A percentile compares a stretch with the other conserved stretches of the same genome.
These are phyloP conservation scores for Labrus mixtus DNA, from an alignment of 2,113 vertebrate genomes.

Conservation along the genomic window DNA sequence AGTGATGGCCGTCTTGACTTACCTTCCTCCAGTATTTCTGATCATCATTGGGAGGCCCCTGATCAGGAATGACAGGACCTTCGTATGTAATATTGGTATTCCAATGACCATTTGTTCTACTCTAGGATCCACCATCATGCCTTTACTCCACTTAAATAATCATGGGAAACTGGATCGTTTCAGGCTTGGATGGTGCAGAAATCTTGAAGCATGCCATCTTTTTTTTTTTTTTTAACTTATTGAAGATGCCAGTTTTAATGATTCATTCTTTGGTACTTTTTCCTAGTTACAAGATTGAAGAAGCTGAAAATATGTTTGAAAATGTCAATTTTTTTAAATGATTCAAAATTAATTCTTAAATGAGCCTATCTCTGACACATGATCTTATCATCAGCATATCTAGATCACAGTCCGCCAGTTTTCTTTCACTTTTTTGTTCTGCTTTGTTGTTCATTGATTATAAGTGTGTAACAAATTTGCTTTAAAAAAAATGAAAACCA, in stretches of 20 bases:
- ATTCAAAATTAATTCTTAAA: no score
- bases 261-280: no score
- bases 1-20: slow-evolving; percentile 48
- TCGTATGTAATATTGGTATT: background rate
- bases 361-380: no score
- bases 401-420: no score
- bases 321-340: no score
- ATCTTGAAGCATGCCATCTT: background rate
- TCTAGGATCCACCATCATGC: slow-evolving; percentile 57
- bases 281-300: no score
- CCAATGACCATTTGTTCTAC: slow-evolving; percentile 8
- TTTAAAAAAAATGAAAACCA: no score
- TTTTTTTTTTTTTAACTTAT: no score
- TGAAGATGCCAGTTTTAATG: no score
- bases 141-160: slow-evolving; percentile 58
- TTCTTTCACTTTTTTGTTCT: background rate
- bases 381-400: no score
- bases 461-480: no score
- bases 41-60: fast-evolving
- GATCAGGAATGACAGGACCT: background rate
- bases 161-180: slow-evolving; percentile 23
- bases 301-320: no score
- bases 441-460: background rate
- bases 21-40: slow-evolving; percentile 57
- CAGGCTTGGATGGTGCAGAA: background rate